Conservation (phyloP, 2,113 vertebrate genomes). For the Sylvicapra grimmia region DNA sequence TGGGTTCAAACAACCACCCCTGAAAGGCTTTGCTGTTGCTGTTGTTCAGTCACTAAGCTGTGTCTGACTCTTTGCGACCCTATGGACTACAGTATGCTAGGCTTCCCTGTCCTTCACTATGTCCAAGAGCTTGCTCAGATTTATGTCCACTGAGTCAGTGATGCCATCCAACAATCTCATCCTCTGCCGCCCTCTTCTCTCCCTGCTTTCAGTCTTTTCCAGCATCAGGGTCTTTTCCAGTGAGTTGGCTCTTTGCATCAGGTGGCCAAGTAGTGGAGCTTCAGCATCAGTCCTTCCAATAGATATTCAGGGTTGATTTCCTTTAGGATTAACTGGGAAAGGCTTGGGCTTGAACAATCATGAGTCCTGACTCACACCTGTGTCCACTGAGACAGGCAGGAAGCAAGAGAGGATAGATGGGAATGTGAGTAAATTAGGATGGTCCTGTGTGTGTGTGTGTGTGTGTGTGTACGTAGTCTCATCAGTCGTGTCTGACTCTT, state of each 20-base stretch:
- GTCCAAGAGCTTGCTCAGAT: neutral
- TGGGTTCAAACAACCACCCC: neutral
- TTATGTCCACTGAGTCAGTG: neutral
- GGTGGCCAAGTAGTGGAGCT: neutral
- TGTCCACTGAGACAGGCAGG: neutral
- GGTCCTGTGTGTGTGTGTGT: too few relatives aligned
- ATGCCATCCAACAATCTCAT: neutral
- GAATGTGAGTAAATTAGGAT: neutral
- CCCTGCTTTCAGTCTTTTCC: neutral
- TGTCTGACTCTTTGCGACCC: neutral
- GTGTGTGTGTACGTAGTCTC: too few relatives aligned
- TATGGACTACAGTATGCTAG: neutral
- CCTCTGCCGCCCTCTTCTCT: neutral
- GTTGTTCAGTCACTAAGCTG: neutral
- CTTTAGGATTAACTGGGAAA: neutral
- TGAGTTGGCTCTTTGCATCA: neutral
- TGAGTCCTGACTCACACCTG: neutral
- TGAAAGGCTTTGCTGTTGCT: neutral
- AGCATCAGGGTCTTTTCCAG: neutral
- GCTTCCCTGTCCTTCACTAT: neutral
- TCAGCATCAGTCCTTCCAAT: neutral
- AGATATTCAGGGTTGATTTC: neutral
- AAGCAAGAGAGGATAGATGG: neutral
- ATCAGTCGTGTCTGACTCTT: neutral
- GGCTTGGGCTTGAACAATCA: neutral